Evolutionary conservation across 2,797 vertebrate genomes (phyloP), one percentile per base, ranked within the genome.

Genomic region (Crax fasciolata): DNA sequence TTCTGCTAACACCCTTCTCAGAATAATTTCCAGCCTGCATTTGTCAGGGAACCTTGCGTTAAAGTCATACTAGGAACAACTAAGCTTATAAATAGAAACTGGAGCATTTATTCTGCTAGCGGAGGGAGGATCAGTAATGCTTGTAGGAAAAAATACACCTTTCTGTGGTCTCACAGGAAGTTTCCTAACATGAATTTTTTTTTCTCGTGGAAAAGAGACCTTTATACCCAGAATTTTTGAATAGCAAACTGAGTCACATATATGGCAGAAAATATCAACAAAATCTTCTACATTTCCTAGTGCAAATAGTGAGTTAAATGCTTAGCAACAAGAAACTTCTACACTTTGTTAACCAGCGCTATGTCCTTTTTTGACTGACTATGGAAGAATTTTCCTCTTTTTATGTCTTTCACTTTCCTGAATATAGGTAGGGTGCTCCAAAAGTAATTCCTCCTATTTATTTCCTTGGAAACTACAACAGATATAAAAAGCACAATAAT

Each of bases 11-110:
- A 68, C n/a, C n/a, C 10, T 81, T 81, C 58, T 88, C 43, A n/a
- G 80, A 84, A 81, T 89, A 91, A 94, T 87, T 92, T 54, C n/a
- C 13, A 20, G 46, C 88, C 71, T 91, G 32, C 35, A 24, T 91
- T 91, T 84, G n/a, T 91, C 55, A 94, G 73, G 52, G 55, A 35
- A 93, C 73, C 55, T 81, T 39, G 28, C 83, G 28, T 41, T 90
- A 38, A 72, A 67, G 32, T 24, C 27, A 10, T 57, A 41, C 43
- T 76, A 63, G 38, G 46, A 81, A 59, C 28, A 86, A 51, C 3
- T 4, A 84, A 76, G 16, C 24, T 91, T 93, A 73, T 78, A 91
- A 84, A 90, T 44, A 81, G 54, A 67, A 93, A 58, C 46, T 58
- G 44, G 25, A 86, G 35, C 15, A 11, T 66, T 84, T 88, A 67